A percentile compares a stretch with the other conserved stretches of the same genome.
Evolutionary conservation across 92 coral and sea anemone species (phyloP).

Genomic region (Phenganax marumi): DNA sequence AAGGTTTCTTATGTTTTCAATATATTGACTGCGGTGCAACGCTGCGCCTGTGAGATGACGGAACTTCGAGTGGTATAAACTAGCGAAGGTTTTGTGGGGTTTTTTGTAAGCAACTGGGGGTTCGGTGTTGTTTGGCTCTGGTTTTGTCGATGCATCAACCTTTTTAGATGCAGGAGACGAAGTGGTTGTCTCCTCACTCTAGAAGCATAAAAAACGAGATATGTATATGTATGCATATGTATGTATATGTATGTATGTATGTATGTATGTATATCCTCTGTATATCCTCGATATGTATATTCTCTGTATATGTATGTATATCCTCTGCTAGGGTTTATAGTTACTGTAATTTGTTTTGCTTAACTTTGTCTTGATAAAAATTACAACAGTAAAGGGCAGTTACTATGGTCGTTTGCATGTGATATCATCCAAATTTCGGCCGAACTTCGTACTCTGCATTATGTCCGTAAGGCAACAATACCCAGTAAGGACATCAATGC

Average conservation of each 20-base stretch:
- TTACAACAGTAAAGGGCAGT: background rate
- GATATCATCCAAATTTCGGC: no score
- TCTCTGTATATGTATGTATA: no score
- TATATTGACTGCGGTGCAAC: conserved; percentile 86
- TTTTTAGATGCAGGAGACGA: conserved; percentile 7
- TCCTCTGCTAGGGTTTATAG: no score
- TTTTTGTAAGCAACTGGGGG: conserved; percentile 28
- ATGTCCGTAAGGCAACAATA: no score
- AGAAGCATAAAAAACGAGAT: background rate
- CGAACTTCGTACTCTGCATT: no score
- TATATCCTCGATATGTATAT: no score
- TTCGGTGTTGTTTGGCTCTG: conserved; percentile 32
- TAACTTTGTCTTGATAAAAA: background rate
- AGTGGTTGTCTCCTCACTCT: background rate
- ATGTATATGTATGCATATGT: background rate
- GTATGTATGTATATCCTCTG: background rate
- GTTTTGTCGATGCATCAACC: background rate
- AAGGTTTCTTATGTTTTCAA: conserved; percentile 86
- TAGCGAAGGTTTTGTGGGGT: conserved; percentile 65
- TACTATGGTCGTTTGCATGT: no score
- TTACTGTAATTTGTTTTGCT: no score
- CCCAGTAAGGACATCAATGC: no score
- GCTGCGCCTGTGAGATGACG: conserved; percentile 83
- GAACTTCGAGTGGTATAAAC: conserved; percentile 73
- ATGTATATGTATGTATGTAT: background rate